Base-by-base conservation (phyloP, 2,113 vertebrate genomes). In the Silurus asotus region DNA sequence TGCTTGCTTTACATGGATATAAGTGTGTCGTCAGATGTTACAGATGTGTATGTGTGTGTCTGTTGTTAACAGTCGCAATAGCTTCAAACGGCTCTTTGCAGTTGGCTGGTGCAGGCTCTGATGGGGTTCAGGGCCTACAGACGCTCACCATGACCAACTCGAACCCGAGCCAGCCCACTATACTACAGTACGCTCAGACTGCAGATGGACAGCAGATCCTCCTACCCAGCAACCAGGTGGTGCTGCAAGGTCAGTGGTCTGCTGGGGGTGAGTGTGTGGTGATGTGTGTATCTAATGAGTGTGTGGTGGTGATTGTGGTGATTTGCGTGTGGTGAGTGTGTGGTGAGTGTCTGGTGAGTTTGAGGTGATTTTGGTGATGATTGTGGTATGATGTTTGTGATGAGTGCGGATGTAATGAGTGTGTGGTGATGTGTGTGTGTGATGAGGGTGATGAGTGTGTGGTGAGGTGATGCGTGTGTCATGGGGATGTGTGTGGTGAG, bases 61-160 rank as follows among this genome's bases (percentile, higher is more conserved):
- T 80, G 59, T 23, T 69, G 59, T 85, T 59, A 94, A 86, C 94
- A 99, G 98, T 99, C 92, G 96, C 98, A 87, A 99, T 99, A 87
- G 98, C 98, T 45, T 97, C 99, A 90, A 97, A 97, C 84, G 98
- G 98, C 87, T 98, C 98, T 91, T 98, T 99, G 92, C 98, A 99
- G 86, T 93, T 99, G 91, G 97, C 98, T 88, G 98, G 97, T 92
- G 97, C 98, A 72, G 97, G 97, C 89, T 98, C 98, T 20, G 98
- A 99, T 85, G 97, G 97, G 48, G 96, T 99, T 53, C 97, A 99
- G 92, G 96, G 98, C 82, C 96, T 99, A 90, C 98, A 99, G 93
- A 97, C 98, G 0, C 93, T 99, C 88, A 98, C 98, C 19, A 99
- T 99, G 97, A 96, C 96, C 91, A 99, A 98, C 70, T 94, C 98